Conservation (phyloP, 2,888 invertebrate genomes). For the Drosophila monieri region DNA sequence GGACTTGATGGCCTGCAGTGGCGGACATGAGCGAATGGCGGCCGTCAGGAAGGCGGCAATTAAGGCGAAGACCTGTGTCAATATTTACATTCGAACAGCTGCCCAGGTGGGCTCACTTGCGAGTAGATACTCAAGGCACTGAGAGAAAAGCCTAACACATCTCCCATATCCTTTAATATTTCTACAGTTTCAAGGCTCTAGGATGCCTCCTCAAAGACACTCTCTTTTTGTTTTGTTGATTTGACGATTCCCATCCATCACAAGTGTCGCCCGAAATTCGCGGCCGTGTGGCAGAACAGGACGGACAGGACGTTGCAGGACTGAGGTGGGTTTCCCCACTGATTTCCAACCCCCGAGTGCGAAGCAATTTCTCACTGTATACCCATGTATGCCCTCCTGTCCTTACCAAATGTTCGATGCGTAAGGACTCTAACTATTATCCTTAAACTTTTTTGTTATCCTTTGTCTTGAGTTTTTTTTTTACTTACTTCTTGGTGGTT, state of each 20-base stretch:
- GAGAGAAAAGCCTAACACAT: too few relatives aligned
- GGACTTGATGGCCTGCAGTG: neutral
- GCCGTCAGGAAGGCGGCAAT: conserved; percentile 16
- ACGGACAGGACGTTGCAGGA: neutral
- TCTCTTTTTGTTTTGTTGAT: too few relatives aligned
- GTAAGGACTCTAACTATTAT: conserved; percentile 1
- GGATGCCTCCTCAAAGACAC: too few relatives aligned
- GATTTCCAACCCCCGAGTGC: conserved; percentile 42
- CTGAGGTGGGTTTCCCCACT: neutral
- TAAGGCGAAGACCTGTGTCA: conserved; percentile 37
- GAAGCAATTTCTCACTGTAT: conserved; percentile 2
- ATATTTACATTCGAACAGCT: conserved; percentile 54
- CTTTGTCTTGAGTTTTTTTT: conserved; percentile 6
- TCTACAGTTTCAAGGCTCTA: too few relatives aligned
- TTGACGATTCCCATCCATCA: neutral
- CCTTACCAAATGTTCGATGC: too few relatives aligned
- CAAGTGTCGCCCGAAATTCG: neutral
- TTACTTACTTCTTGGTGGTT: conserved; percentile 4
- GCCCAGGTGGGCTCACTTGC: conserved; percentile 36
- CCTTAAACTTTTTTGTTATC: neutral
- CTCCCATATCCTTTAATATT: too few relatives aligned
- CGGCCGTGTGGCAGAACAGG: neutral
- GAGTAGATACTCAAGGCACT: neutral
- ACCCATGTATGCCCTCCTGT: neutral
- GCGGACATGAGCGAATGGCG: neutral